Evolutionary conservation across 2,888 invertebrate species (phyloP).

Genomic region (Caenorhabditis sinica): DNA sequence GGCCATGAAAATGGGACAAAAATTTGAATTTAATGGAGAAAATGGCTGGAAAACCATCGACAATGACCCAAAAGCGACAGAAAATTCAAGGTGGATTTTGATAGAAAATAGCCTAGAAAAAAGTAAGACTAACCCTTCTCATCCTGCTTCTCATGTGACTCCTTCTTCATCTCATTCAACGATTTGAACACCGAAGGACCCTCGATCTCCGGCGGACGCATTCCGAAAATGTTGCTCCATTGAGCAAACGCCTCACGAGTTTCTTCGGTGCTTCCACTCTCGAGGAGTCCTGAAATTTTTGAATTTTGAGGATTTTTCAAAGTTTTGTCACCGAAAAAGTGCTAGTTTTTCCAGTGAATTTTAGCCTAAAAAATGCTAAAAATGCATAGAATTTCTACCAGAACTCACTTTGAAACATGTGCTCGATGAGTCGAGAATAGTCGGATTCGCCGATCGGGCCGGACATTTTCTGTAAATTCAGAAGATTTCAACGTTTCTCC

Average conservation of each 20-base stretch:
- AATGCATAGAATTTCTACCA: too few species aligned
- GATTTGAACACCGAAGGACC: constrained; percentile 25
- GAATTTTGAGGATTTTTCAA: too few species aligned
- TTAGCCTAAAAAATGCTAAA: too few species aligned
- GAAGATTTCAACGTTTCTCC: neutral
- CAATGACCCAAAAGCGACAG: too few species aligned
- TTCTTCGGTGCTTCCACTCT: neutral
- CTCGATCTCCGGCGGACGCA: neutral
- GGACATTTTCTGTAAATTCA: neutral
- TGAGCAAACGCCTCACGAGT: neutral
- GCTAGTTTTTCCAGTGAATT: too few species aligned
- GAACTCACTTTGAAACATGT: neutral
- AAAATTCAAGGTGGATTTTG: too few species aligned
- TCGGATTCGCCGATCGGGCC: neutral
- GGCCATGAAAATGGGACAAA: too few species aligned
- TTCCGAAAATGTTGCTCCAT: neutral
- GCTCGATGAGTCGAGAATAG: neutral
- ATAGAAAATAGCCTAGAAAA: too few species aligned
- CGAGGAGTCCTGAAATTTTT: neutral
- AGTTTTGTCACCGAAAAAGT: too few species aligned
- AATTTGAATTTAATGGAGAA: too few species aligned
- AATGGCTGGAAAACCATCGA: too few species aligned
- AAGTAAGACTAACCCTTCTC: constrained; percentile 11
- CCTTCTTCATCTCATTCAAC: constrained; percentile 36
- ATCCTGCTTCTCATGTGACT: constrained; percentile 10